Evolutionary conservation across 2,797 vertebrate species (phyloP).

Genomic region (Sarcophilus harrisii): DNA sequence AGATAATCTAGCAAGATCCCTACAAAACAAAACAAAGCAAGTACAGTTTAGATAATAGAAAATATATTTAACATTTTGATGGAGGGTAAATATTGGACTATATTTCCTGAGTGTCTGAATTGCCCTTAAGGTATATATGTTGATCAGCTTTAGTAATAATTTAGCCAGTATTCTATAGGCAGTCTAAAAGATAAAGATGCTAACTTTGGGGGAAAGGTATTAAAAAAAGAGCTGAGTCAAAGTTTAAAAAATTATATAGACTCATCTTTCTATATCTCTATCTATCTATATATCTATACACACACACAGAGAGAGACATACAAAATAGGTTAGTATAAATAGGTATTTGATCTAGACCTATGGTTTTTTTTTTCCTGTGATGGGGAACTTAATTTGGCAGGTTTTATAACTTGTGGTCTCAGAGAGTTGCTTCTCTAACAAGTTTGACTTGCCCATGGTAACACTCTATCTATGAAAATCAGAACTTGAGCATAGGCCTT

Average conservation of each 20-base stretch:
- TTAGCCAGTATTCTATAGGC: background rate
- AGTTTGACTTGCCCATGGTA: background rate
- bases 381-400: background rate
- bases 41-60: background rate
- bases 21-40: background rate
- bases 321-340: background rate
- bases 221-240: background rate
- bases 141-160: background rate
- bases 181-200: background rate
- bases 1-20: slow-evolving; percentile 31
- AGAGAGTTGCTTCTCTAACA: background rate
- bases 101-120: background rate
- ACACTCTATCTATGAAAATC: background rate
- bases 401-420: background rate
- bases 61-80: background rate
- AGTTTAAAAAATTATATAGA: background rate
- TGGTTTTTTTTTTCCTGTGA: background rate
- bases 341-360: background rate
- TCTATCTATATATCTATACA: background rate
- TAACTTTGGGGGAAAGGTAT: background rate
- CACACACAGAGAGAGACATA: background rate
- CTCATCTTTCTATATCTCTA: too few relatives aligned
- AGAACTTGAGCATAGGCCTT: background rate
- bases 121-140: background rate
- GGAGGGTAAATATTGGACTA: background rate